Conservation (phyloP, 2,888 invertebrate genomes). For the Sinelater perroti region DNA sequence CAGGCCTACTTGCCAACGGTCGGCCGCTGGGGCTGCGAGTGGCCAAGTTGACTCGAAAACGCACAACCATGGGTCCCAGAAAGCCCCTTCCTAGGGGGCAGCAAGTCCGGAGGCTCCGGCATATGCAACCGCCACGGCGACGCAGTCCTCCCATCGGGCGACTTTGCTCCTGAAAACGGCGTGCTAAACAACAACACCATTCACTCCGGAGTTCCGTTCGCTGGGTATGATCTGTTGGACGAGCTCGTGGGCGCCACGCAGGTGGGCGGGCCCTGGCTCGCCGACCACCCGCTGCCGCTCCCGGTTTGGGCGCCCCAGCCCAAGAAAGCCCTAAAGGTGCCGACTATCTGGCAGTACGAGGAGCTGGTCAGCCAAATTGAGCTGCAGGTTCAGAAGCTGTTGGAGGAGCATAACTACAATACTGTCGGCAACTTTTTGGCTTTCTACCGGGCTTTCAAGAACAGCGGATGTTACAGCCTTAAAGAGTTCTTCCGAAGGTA, state of each 20-base stretch:
- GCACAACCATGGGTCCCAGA: slow-evolving; percentile 62
- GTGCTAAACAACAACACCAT: slow-evolving; percentile 39
- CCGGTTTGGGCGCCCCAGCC: slow-evolving; percentile 73
- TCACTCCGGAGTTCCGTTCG: slow-evolving; percentile 12
- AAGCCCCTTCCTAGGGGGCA: slow-evolving; percentile 56
- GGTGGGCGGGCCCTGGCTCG: slow-evolving; percentile 69
- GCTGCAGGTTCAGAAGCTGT: slow-evolving; percentile 78
- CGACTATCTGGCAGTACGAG: slow-evolving; percentile 74
- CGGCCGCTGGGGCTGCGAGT: slow-evolving; percentile 92
- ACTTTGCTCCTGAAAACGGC: slow-evolving; percentile 55
- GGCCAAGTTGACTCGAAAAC: slow-evolving; percentile 96
- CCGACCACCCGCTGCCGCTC: slow-evolving; percentile 76
- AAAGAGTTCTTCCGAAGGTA: slow-evolving; percentile 75
- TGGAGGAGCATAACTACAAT: slow-evolving; percentile 88
- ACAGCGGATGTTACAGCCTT: slow-evolving; percentile 70
- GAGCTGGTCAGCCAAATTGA: slow-evolving; percentile 82
- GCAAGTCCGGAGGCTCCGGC: slow-evolving; percentile 55
- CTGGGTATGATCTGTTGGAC: slow-evolving; percentile 18
- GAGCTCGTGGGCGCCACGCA: slow-evolving; percentile 54
- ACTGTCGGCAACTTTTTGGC: slow-evolving; percentile 85
- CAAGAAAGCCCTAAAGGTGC: slow-evolving; percentile 63
- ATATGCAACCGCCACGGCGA: slow-evolving; percentile 37
- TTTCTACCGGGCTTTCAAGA: slow-evolving; percentile 71
- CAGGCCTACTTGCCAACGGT: slow-evolving; percentile 78
- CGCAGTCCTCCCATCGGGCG: slow-evolving; percentile 52